Evolutionary conservation across 2,888 invertebrate species (phyloP), one percentile per base, ranked within the genome.

Genomic region (Thereva nobilitata): DNA sequence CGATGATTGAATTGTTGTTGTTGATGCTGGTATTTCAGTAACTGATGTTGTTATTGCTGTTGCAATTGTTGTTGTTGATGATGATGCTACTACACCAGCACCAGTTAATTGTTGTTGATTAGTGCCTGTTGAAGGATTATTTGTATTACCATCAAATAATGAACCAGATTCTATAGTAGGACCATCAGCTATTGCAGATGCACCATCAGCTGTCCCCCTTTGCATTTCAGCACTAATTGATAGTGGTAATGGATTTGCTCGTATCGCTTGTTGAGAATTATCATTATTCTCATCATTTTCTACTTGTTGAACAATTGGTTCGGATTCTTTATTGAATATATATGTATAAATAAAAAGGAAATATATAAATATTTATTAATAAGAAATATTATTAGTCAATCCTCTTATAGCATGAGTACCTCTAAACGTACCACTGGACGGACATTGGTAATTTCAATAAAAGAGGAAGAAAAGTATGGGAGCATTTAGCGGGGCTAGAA

Each of bases 201-300:
- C 79, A n/a, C 79, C 79, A 72, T 79, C 79, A 38, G 77, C 79
- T 70, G 78, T 78, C 44, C 79, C 79, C 10, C 79, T 77, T 23
- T 76, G 77, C 55, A 66, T 55, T 54, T 70, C 64, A 10, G 66
- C 44, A 41, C 54, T 66, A 6, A 64, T 45, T 57, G 57, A n/a
- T 44, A 44, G n/a, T 10, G 57, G 59, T 12, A 9, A 40, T 42
- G 53, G 5, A 52, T 44, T 10, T 34, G n/a, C 9, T 34, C 7
- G 41, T 42, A 52, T 42, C 34, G 42, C 34, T 38, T 50, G 5
- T 6, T 41, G 34, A 7, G 41, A 7, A 23, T 40, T 37, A n/a
- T 12, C 37, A 23, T 23, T 23, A 23, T 23, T 23, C 23, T 23
- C 23, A 23, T 23, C 23, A 23, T 23, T 23, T 23, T 23, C 23